phyloP scores from a whole-genome alignment of 1,140 invertebrate species.

The Bathynomus jamesi region DNA sequence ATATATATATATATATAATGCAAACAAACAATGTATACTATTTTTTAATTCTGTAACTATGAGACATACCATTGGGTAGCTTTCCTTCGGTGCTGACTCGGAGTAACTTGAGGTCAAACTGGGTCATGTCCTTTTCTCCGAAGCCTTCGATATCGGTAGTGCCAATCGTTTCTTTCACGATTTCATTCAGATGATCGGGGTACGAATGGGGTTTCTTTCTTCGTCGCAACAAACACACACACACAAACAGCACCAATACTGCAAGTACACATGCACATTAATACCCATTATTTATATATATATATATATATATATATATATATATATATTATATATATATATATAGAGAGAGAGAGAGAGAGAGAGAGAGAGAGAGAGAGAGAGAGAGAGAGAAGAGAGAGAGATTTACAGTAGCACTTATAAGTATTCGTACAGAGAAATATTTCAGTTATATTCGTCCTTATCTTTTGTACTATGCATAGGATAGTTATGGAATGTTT shows the following conservation, averaged over 20 bases:
- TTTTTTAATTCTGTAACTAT: too few relatives aligned
- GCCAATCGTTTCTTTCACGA: slow-evolving; percentile 33
- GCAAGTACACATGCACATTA: background rate
- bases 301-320: background rate
- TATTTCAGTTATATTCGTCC: too few relatives aligned
- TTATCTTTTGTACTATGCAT: too few relatives aligned
- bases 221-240: slow-evolving; percentile 19
- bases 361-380: too few relatives aligned
- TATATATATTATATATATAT: background rate
- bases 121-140: slow-evolving; percentile 31
- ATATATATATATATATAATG: too few relatives aligned
- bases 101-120: slow-evolving; percentile 34
- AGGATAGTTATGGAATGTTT: too few relatives aligned
- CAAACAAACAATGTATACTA: too few relatives aligned
- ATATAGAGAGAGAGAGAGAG: too few relatives aligned
- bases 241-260: slow-evolving; percentile 28
- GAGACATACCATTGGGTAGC: slow-evolving; percentile 20
- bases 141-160: slow-evolving; percentile 30
- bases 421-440: too few relatives aligned
- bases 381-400: too few relatives aligned
- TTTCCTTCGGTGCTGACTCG: slow-evolving; percentile 27
- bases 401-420: too few relatives aligned
- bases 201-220: slow-evolving; percentile 20
- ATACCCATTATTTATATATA: background rate
- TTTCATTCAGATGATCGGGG: slow-evolving; percentile 24